A percentile compares a stretch with the other conserved stretches of the same genome.
Evolutionary conservation across 1,140 invertebrate genomes (phyloP).

Genomic region (Ooceraea biroi): DNA sequence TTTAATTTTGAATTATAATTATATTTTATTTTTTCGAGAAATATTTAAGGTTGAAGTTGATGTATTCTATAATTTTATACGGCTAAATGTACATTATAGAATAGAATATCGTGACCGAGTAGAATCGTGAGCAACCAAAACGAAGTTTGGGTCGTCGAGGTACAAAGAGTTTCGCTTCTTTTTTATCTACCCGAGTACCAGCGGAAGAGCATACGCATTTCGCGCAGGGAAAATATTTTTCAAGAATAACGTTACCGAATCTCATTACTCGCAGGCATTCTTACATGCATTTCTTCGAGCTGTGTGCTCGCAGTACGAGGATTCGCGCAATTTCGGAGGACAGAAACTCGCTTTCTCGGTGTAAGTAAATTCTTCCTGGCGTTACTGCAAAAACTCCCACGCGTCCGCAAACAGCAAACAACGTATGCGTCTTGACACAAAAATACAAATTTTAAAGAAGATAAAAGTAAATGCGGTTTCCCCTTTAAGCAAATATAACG

Average conservation of each 20-base stretch:
- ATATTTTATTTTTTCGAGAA: no score
- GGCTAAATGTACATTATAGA: no score
- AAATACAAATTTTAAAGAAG: not conserved
- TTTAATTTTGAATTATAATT: no score
- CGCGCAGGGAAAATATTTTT: constrained; percentile 11
- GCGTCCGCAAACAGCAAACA: not conserved
- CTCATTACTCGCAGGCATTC: not conserved
- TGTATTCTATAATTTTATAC: no score
- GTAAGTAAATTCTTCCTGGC: not conserved
- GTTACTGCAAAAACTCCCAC: not conserved
- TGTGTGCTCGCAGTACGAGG: not conserved
- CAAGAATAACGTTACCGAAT: not conserved
- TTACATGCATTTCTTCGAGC: not conserved
- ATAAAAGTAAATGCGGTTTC: not conserved
- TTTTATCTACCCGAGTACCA: not conserved
- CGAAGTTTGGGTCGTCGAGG: no score
- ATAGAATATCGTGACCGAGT: no score
- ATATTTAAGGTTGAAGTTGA: no score
- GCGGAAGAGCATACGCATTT: not conserved
- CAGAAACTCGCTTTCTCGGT: not conserved
- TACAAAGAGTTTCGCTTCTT: not conserved
- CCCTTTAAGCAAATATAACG: not conserved
- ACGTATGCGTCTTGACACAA: not conserved
- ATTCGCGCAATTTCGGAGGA: not conserved
- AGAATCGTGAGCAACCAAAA: no score